Percentiles rank a stretch among this genome's conserved stretches.
Conservation (phyloP, 2,113 vertebrate species). For the Cacatua alba region DNA sequence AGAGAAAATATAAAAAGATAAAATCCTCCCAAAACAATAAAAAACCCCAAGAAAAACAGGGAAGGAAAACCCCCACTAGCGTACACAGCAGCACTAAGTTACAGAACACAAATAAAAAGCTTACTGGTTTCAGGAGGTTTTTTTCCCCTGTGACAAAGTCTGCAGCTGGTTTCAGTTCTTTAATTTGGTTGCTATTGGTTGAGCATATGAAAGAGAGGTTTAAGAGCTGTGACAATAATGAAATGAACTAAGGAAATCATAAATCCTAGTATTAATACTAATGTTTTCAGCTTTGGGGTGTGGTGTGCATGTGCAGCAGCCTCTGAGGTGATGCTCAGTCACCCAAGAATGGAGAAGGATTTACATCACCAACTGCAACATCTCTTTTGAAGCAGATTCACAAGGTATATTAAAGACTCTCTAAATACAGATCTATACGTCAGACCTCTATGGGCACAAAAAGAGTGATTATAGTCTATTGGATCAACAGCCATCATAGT, state of each 20-base stretch:
- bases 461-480: background rate
- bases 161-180: background rate
- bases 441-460: background rate
- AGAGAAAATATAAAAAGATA: background rate
- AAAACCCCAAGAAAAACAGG: background rate
- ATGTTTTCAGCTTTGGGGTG: background rate
- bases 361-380: background rate
- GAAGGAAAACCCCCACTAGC: background rate
- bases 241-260: background rate
- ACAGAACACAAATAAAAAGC: background rate
- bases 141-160: background rate
- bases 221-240: background rate
- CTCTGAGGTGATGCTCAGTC: background rate
- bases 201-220: background rate
- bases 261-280: background rate
- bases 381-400: slow-evolving; percentile 5
- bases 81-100: background rate
- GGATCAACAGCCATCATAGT: slow-evolving; percentile 8
- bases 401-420: slow-evolving; percentile 26
- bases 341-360: background rate
- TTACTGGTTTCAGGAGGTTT: background rate
- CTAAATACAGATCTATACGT: background rate
- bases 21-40: background rate
- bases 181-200: background rate
- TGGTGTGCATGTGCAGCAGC: fast-evolving